Conservation (phyloP, 2,113 vertebrate genomes). For the Ammodytes dubius region DNA sequence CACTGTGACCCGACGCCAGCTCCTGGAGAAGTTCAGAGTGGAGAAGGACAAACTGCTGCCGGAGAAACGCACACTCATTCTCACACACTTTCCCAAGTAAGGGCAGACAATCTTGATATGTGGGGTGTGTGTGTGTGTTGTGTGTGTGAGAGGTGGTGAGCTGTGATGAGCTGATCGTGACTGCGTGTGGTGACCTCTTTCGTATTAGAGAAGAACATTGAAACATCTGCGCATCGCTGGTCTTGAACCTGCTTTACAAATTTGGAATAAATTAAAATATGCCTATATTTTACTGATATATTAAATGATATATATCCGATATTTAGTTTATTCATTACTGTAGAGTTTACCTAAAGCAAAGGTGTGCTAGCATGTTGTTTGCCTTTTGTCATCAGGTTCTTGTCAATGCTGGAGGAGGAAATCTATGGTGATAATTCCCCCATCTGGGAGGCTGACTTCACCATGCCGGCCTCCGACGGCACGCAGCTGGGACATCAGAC, state of each 20-base stretch:
- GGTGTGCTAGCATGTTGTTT: background rate
- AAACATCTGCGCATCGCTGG: no score
- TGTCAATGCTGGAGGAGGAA: constrained; percentile 99
- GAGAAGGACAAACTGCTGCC: constrained; percentile 99
- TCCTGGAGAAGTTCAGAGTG: constrained; percentile 98
- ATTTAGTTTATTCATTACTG: background rate
- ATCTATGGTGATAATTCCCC: constrained; percentile 98
- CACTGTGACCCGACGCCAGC: constrained; percentile 95
- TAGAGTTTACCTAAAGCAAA: background rate
- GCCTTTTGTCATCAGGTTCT: constrained; percentile 86
- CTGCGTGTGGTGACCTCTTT: no score
- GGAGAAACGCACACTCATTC: constrained; percentile 97
- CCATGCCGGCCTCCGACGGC: constrained; percentile 91
- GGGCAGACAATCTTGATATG: constrained; percentile 3
- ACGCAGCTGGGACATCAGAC: constrained; percentile 92
- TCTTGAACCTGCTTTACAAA: no score
- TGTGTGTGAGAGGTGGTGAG: no score
- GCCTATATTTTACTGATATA: no score
- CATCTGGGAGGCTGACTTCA: constrained; percentile 98
- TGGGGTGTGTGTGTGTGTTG: background rate
- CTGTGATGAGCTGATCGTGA: no score
- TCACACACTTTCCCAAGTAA: constrained; percentile 99
- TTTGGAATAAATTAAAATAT: no score
- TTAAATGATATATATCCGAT: no score
- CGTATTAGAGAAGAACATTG: no score